Base-by-base conservation (phyloP, 2,113 vertebrate species). In the Telmatochromis sp. region DNA sequence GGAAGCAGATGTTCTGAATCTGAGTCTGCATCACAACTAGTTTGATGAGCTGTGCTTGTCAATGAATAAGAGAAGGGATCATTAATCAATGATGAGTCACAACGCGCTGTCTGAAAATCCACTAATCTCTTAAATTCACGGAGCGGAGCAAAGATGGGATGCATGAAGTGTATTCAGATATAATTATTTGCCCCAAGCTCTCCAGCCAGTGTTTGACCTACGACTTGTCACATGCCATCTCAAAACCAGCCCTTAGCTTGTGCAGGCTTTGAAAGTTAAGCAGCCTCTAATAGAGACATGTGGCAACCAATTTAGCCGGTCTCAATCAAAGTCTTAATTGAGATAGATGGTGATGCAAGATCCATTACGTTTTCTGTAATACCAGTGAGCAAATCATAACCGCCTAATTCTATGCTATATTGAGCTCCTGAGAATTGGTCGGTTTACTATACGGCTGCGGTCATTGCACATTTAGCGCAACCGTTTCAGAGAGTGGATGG, bases 341-440 rank as follows among this genome's bases (percentile, higher is more conserved):
- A 95, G 95, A 95, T 89, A 86, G 91, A 94, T 94, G 93, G 87
- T 86, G 91, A 94, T 89, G 93, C 91, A 91, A 95, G 90, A 93
- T 91, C 87, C 88, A 92, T 92, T 93, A 91, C 45, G 13, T 89
- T 93, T 94, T 93, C 86, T 87, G 92, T 86, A 93, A 93, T 89
- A 60, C 83, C 88, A 92, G 79, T 53, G 83, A 94, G 89, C 90
- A 93, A 93, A 93, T 86, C 86, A 90, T 87, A 84, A 51, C 31
- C 2, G 58, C 68, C 86, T 93, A 84, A 94, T 95, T 92, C 84
- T 86, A 45, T 68, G 83, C 86, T 47, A 83, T 28, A 81, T 78
- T 82, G 83, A 92, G 89, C 11, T 84, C 68, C 82, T 50, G 50
- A 23, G 51, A 80, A 83, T 85, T 58, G 90, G 60, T 79, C 51